Base-by-base conservation (phyloP, 2,888 invertebrate genomes). In the Drosophila neotestacea region DNA sequence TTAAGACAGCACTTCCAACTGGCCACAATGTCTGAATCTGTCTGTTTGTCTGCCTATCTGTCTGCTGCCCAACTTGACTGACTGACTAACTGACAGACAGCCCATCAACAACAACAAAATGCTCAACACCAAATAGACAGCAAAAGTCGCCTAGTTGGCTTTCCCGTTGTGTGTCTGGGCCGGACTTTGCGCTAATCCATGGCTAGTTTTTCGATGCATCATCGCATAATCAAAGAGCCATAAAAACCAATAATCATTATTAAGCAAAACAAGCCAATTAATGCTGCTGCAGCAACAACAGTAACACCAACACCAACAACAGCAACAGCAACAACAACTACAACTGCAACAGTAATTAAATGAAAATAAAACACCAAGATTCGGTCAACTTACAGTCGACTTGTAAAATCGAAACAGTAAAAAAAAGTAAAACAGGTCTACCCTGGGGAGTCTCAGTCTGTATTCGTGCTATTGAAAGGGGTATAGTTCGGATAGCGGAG, bases 181-280 rank as follows among this genome's bases (percentile, higher is more conserved):
- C 69, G 70, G 68, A 70, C 66, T 72, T 58, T 65, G 68, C 68
- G 66, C 61, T 70, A 78, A 77, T 79, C 77, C 73, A 63, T 65
- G 55, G 79, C 72, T 60, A 56, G 66, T 71, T 83, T 83, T 84
- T 86, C 81, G 81, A 86, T 83, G 88, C 88, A 88, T 85, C 85
- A 88, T 86, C 77, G 87, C 82, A 88, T 87, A 88, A 85, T 85
- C 89, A 85, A 85, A 88, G 77, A 84, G 87, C 87, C 79, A 84
- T 85, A 89, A 86, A 85, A 88, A 85, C 82, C 87, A 85, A 85
- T 85, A 85, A 85, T 87, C 79, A 87, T 88, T 87, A 88, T 88
- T 81, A 86, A 88, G 87, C 86, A 86, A 85, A 85, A 85, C 86
- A 83, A 85, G 84, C 88, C 84, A 84, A 88, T 84, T 84, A 84